A percentile compares a stretch with the other conserved stretches of the same genome.
Evolutionary conservation across 2,797 vertebrate genomes (phyloP).

Genomic region (Tapirus indicus): DNA sequence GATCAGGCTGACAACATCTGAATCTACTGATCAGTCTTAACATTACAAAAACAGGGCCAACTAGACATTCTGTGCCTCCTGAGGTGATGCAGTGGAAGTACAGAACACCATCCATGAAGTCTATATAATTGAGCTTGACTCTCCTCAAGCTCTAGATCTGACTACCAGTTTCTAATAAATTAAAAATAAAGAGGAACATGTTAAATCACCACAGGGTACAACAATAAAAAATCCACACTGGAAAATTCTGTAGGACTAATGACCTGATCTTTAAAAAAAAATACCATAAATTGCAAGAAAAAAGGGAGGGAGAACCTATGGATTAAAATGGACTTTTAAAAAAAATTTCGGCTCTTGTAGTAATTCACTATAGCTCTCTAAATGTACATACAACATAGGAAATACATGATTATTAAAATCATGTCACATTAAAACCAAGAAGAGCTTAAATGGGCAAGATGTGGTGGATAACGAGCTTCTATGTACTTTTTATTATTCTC

Average conservation of each 20-base stretch:
- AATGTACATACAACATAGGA: not conserved
- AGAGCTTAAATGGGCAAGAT: not conserved
- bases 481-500: not conserved
- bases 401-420: not conserved
- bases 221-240: not conserved
- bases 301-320: not conserved
- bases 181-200: not conserved
- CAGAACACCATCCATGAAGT: not conserved
- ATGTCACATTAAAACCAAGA: constrained; percentile 2
- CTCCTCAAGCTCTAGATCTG: not conserved
- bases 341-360: not conserved
- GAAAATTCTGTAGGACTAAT: not conserved
- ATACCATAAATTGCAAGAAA: not conserved
- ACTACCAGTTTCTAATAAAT: not conserved
- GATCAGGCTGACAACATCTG: not conserved
- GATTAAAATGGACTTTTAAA: not conserved
- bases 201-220: not conserved
- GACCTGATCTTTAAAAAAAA: not conserved
- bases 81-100: not conserved
- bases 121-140: not conserved
- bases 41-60: not conserved
- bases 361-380: not conserved
- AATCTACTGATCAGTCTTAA: not conserved
- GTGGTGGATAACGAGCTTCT: not conserved
- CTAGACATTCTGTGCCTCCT: not conserved